These are phyloP conservation scores for Nomada flava DNA, from an alignment of 2,888 invertebrate species.

Conservation along the genomic window DNA sequence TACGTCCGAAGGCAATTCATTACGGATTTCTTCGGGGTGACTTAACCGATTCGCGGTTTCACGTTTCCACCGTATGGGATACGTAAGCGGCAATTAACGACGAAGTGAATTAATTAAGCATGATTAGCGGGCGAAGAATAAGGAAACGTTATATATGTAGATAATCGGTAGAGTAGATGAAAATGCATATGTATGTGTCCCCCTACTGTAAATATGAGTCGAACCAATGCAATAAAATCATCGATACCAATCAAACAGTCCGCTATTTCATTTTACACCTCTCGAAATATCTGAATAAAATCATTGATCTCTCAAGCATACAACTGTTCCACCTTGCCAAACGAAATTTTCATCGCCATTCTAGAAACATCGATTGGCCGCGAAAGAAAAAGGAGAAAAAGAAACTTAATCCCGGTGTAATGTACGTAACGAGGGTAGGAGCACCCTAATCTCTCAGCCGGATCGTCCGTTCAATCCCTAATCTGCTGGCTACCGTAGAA, in stretches of 20 bases:
- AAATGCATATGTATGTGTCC: slow-evolving; percentile 82
- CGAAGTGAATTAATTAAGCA: slow-evolving; percentile 65
- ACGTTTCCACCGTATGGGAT: slow-evolving; percentile 53
- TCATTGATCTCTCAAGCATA: background rate
- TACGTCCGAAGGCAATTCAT: background rate
- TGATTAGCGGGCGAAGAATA: slow-evolving; percentile 58
- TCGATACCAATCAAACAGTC: slow-evolving; percentile 61
- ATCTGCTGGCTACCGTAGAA: slow-evolving; percentile 55
- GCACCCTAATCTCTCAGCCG: slow-evolving; percentile 63
- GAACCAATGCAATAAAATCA: slow-evolving; percentile 83
- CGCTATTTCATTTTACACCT: background rate
- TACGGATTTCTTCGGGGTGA: slow-evolving; percentile 3
- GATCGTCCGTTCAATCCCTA: slow-evolving; percentile 57
- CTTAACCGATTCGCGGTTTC: slow-evolving; percentile 31
- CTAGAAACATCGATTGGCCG: slow-evolving; percentile 21
- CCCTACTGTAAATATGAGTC: slow-evolving; percentile 82
- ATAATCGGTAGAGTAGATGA: slow-evolving; percentile 80
- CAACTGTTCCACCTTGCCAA: background rate
- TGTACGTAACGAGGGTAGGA: slow-evolving; percentile 58
- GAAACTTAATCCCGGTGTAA: slow-evolving; percentile 37
- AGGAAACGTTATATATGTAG: slow-evolving; percentile 80
- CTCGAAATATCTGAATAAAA: background rate
- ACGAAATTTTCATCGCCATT: background rate
- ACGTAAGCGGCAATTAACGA: slow-evolving; percentile 62
- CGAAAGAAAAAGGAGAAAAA: background rate